A percentile compares a stretch with the other conserved stretches of the same genome.
phyloP scores from a whole-genome alignment of 1,140 invertebrate genomes.

The Apis dorsata region DNA sequence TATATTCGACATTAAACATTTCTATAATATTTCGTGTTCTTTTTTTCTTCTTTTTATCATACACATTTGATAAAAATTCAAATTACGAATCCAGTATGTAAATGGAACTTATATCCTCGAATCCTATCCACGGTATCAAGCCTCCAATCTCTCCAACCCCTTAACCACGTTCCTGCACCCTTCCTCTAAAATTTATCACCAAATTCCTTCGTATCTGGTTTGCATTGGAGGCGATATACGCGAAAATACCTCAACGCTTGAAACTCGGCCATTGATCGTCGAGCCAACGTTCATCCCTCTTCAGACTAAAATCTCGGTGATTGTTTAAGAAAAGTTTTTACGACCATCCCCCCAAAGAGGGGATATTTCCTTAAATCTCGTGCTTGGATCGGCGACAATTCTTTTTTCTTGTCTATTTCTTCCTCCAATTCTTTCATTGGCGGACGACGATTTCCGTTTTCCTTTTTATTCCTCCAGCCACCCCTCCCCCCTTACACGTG shows the following conservation, averaged over 20 bases:
- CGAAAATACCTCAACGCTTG: not conserved
- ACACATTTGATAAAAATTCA: too few relatives aligned
- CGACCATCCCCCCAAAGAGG: not conserved
- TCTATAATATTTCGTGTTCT: too few relatives aligned
- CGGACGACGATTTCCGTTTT: not conserved
- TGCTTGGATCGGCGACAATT: not conserved
- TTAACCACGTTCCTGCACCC: constrained; percentile 3
- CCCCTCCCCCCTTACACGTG: too few relatives aligned
- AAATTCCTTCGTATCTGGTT: constrained; percentile 41
- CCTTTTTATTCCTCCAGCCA: not conserved
- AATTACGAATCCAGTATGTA: not conserved
- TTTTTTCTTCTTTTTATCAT: too few relatives aligned
- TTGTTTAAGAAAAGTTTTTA: not conserved
- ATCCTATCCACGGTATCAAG: constrained; percentile 53
- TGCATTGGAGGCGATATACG: constrained; percentile 35
- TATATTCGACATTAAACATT: too few relatives aligned
- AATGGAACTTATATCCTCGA: constrained; percentile 53
- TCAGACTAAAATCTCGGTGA: not conserved
- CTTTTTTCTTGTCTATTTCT: not conserved
- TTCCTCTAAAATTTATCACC: constrained; percentile 36
- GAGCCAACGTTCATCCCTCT: constrained; percentile 14
- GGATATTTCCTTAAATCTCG: not conserved
- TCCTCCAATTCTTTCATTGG: not conserved
- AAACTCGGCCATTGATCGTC: constrained; percentile 31
- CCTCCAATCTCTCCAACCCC: constrained; percentile 28